Evolutionary conservation across 2,797 vertebrate genomes (phyloP).

Genomic region (Myotis daubentonii): DNA sequence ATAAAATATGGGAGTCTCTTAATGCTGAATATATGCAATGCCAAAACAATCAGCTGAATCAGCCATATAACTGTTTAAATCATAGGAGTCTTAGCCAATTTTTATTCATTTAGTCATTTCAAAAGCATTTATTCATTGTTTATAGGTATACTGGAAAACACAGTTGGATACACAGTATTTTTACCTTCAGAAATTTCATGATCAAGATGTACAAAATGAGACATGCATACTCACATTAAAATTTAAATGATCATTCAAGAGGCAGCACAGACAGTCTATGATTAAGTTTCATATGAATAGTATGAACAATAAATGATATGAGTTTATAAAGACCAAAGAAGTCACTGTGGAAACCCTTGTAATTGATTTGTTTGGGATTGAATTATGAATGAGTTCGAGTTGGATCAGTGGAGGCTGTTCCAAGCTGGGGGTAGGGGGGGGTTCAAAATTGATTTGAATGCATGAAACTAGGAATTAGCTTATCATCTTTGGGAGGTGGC

Average conservation of each 20-base stretch:
- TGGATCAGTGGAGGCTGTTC: not conserved
- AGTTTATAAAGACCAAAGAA: not conserved
- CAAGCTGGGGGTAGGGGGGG: not conserved
- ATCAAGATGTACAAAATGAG: conserved; percentile 29
- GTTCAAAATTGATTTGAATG: not conserved
- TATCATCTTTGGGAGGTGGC: not conserved
- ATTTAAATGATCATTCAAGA: conserved; percentile 23
- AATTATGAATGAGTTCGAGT: not conserved
- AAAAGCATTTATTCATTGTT: conserved; percentile 21
- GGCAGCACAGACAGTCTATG: not conserved
- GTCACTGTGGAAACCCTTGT: not conserved
- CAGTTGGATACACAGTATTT: not conserved
- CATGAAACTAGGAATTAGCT: not conserved
- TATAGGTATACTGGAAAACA: not conserved
- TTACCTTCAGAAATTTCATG: not conserved
- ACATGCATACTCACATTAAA: not conserved
- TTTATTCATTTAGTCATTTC: conserved; percentile 17
- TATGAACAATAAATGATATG: not conserved
- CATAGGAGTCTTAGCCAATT: not conserved
- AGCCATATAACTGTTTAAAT: not conserved
- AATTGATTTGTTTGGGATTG: not conserved
- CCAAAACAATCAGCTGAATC: not conserved
- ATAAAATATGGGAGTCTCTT: not conserved
- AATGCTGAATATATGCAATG: not conserved
- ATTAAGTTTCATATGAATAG: not conserved